Percentiles rank a stretch among this genome's conserved stretches.
These are phyloP conservation scores for Drosophila pseudotalamancana DNA, from an alignment of 2,888 invertebrate genomes.

Conservation along the genomic window DNA sequence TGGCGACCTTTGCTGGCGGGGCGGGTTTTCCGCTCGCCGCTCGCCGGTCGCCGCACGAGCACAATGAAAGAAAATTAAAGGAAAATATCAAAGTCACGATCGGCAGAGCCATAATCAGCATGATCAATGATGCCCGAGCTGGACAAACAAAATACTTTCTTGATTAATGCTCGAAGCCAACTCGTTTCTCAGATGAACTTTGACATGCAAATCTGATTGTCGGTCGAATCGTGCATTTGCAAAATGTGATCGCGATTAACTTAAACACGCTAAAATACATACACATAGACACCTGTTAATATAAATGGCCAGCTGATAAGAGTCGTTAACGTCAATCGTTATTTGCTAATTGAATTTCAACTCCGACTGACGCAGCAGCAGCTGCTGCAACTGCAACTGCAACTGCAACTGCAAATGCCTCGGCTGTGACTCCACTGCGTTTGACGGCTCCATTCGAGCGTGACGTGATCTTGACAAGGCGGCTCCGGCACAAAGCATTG, in stretches of 20 bases:
- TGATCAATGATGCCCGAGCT: conserved; percentile 58
- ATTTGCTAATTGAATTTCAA: conserved; percentile 58
- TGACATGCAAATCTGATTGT: conserved; percentile 50
- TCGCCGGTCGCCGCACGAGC: conserved; percentile 28
- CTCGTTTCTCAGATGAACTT: conserved; percentile 52
- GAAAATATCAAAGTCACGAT: conserved; percentile 75
- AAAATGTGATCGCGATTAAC: conserved; percentile 15
- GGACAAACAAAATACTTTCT: conserved; percentile 37
- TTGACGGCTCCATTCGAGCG: conserved; percentile 65
- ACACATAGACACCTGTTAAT: conserved; percentile 29
- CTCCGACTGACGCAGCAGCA: conserved; percentile 10
- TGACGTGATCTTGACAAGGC: conserved; percentile 60
- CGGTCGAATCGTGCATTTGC: conserved; percentile 33
- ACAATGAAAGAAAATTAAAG: conserved; percentile 68
- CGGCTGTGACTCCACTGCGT: too few species aligned
- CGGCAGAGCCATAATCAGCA: conserved; percentile 64
- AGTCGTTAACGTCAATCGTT: conserved; percentile 32
- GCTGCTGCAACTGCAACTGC: background rate
- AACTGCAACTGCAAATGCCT: conserved; percentile 17
- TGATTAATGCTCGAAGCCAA: conserved; percentile 59
- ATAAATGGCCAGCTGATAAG: conserved; percentile 56
- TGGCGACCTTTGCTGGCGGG: conserved; percentile 35
- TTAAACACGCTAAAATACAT: conserved; percentile 3
- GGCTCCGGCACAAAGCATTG: conserved; percentile 46
- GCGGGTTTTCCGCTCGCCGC: conserved; percentile 42